A percentile compares a stretch with the other conserved stretches of the same genome.
Conservation (phyloP, 2,113 vertebrate species). For the Phoxinus phoxinus region DNA sequence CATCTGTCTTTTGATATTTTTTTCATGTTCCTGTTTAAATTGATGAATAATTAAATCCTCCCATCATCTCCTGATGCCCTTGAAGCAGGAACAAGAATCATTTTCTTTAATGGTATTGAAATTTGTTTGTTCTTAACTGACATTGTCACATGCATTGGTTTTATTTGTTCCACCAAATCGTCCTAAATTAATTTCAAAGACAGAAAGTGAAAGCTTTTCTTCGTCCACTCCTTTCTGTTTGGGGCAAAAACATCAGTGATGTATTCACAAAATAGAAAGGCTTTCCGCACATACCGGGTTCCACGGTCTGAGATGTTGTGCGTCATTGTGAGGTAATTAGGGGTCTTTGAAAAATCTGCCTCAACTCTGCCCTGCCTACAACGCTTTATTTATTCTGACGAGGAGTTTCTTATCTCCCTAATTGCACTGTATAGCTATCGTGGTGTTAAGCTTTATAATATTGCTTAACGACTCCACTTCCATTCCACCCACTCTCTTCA, state of each 20-base stretch:
- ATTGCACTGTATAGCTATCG: constrained; percentile 68
- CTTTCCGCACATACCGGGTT: constrained; percentile 48
- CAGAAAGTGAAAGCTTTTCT: constrained; percentile 1
- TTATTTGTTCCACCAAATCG: neutral
- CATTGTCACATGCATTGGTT: neutral
- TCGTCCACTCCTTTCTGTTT: constrained; percentile 2
- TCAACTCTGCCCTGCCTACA: constrained; percentile 71
- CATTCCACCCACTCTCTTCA: constrained; percentile 31
- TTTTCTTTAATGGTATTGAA: neutral
- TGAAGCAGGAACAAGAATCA: neutral
- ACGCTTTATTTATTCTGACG: constrained; percentile 65
- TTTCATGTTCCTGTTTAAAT: constrained; percentile 40
- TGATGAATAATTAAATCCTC: constrained; percentile 42
- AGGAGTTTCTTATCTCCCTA: constrained; percentile 66
- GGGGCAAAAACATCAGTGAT: neutral
- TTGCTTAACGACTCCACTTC: constrained; percentile 54
- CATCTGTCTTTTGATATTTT: constrained; percentile 42
- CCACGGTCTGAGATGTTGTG: constrained; percentile 62
- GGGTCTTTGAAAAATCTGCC: constrained; percentile 67
- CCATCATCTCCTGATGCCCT: constrained; percentile 22
- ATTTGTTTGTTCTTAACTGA: neutral
- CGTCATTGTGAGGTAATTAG: constrained; percentile 78
- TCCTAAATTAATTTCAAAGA: constrained; percentile 4
- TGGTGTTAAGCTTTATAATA: constrained; percentile 63
- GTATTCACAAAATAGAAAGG: constrained; percentile 9